Evolutionary conservation across 2,888 invertebrate genomes (phyloP).

Genomic region (Spisula subtruncata): DNA sequence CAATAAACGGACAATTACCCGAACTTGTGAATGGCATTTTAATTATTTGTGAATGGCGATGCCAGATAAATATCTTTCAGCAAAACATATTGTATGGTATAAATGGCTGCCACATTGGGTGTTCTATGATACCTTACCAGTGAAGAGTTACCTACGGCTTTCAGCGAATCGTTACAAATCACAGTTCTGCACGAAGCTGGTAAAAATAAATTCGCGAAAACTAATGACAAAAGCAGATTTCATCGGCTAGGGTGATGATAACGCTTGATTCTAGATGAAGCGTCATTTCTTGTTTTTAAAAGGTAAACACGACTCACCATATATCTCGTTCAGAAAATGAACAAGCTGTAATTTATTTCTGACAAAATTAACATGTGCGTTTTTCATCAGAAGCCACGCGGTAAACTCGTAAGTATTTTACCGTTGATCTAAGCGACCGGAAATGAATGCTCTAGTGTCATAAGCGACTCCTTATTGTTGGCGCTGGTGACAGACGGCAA

Average conservation of each 20-base stretch:
- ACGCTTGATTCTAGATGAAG: conserved; percentile 50
- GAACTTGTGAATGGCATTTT: conserved; percentile 47
- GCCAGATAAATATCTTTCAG: conserved; percentile 40
- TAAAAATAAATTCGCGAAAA: conserved; percentile 58
- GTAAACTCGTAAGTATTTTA: conserved; percentile 58
- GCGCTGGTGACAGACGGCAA: conserved; percentile 46
- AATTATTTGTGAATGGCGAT: conserved; percentile 42
- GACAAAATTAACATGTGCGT: conserved; percentile 58
- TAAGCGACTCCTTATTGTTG: conserved; percentile 45
- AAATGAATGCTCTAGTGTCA: conserved; percentile 52
- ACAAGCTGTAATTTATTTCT: conserved; percentile 70
- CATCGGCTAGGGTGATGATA: conserved; percentile 59
- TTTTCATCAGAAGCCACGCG: conserved; percentile 59
- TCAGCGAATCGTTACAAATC: conserved; percentile 59
- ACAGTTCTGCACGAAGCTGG: conserved; percentile 52
- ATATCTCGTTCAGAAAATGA: conserved; percentile 61
- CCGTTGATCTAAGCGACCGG: conserved; percentile 59
- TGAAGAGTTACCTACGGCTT: conserved; percentile 39
- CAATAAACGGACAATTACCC: conserved; percentile 40
- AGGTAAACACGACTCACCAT: conserved; percentile 71
- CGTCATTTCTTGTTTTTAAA: conserved; percentile 70
- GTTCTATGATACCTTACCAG: conserved; percentile 44
- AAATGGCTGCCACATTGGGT: conserved; percentile 50
- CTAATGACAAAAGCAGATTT: conserved; percentile 56
- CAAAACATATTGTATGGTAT: conserved; percentile 45